Conservation (phyloP, 2,113 vertebrate genomes). For the Acanthochromis polyacanthus region DNA sequence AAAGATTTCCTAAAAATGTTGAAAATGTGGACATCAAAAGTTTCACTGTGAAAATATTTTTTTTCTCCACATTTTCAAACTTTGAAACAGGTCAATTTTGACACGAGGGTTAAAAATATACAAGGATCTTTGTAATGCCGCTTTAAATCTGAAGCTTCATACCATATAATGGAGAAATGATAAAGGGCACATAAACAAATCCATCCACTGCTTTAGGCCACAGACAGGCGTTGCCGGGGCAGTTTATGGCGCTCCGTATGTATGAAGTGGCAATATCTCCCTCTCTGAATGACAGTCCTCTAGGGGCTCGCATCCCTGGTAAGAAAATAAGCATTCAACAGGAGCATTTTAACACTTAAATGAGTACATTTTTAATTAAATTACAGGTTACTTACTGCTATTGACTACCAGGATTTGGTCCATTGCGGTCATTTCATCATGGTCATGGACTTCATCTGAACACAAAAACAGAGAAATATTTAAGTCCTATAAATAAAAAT, state of each 20-base stretch:
- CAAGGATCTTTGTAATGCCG: background rate
- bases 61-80: no score
- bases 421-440: constrained; percentile 80
- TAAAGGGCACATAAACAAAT: constrained; percentile 81
- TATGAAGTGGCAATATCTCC: constrained; percentile 75
- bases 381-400: constrained; percentile 69
- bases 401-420: constrained; percentile 83
- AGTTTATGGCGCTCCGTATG: constrained; percentile 73
- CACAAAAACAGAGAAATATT: constrained; percentile 12
- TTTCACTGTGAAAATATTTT: no score
- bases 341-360: no score
- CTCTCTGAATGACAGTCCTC: constrained; percentile 74
- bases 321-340: background rate
- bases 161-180: constrained; percentile 78
- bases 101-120: background rate
- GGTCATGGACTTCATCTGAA: constrained; percentile 65
- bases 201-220: constrained; percentile 83
- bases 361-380: background rate
- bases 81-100: no score
- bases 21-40: no score
- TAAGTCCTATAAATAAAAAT: background rate
- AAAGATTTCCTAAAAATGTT: no score
- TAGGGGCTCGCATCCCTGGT: constrained; percentile 62
- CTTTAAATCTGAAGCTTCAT: constrained; percentile 23
- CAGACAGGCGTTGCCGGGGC: constrained; percentile 76